Base-by-base conservation (phyloP, 2,113 vertebrate genomes). In the Zosterops pallidus region DNA sequence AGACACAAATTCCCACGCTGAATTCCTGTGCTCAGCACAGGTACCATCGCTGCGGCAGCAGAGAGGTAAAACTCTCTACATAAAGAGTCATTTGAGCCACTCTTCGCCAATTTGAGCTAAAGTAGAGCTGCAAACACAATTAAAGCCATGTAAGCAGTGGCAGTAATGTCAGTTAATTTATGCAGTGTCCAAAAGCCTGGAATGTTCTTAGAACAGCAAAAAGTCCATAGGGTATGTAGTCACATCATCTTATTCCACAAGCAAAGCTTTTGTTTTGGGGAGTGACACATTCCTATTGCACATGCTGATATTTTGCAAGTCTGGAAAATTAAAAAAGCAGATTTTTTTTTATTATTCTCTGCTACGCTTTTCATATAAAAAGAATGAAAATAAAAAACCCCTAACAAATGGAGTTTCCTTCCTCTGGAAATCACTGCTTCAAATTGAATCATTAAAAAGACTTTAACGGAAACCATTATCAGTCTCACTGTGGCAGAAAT, bases 371-470 rank as follows among this genome's bases (percentile, higher is more conserved):
- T 92, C 23, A 52, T 26, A 31, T 6, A 26, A 53, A 72, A 90
- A 71, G 7, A 85, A 81, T 47, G 50, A 52, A 71, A 92, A 52
- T 39, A 60, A 64, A 69, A 83, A 23, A 68, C 9, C 1, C 7
- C 57, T 69, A 82, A 77, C 14, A 96, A 96, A 93, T 63, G 31
- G 47, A 69, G 35, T 41, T 95, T 63, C 26, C 33, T 52, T 96
- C 81, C 63, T 85, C 21, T 96, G 71, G 55, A 94, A 72, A 95
- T 71, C 47, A 74, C 33, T 78, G 46, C n/a, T 93, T 86, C 44
- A 92, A 70, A 94, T 5, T 67, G 94, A 94, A 89, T 91, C 78
- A 91, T 95, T 96, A 92, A 95, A 91, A 95, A 96, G 83, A 69
- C 69, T 67, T 92, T 91, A 94, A 64, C 13, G 86, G 68, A 65